phyloP scores from a whole-genome alignment of 2,888 invertebrate genomes.

The Perizoma flavofasciatum region DNA sequence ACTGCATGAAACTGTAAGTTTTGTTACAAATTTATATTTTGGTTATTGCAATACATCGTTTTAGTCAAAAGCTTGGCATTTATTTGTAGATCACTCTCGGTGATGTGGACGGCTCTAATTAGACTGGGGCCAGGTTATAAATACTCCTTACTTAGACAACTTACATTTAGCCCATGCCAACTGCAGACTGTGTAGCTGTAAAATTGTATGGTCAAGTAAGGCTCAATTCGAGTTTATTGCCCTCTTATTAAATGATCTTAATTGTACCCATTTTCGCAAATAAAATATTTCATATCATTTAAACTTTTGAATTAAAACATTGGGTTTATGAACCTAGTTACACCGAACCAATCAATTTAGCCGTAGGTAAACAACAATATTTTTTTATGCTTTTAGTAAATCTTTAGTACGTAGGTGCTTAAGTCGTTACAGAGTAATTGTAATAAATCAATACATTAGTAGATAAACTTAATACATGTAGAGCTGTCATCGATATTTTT shows the following conservation, averaged over 20 bases:
- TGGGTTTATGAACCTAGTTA: neutral
- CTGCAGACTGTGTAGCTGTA: constrained; percentile 42
- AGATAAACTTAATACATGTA: too few species aligned
- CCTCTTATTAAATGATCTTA: constrained; percentile 2
- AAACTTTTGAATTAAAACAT: neutral
- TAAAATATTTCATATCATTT: constrained; percentile 5
- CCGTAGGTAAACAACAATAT: too few species aligned
- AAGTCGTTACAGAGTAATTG: too few species aligned
- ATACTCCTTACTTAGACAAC: constrained; percentile 71
- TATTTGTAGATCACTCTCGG: constrained; percentile 62
- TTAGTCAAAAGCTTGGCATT: constrained; percentile 37
- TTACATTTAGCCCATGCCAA: constrained; percentile 62
- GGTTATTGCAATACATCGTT: constrained; percentile 34
- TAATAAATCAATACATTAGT: too few species aligned
- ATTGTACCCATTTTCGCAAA: too few species aligned
- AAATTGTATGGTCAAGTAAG: constrained; percentile 24
- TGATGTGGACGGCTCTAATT: constrained; percentile 69
- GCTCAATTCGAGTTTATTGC: constrained; percentile 12
- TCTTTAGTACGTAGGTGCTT: too few species aligned
- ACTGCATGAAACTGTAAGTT: constrained; percentile 70
- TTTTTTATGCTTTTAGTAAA: too few species aligned
- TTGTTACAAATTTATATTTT: constrained; percentile 27
- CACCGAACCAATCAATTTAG: too few species aligned
- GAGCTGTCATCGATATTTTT: too few species aligned
- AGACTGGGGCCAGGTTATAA: constrained; percentile 68